phyloP scores from a whole-genome alignment of 37 sponge, comb jelly and placozoan species.

The Axinella damicornis region DNA sequence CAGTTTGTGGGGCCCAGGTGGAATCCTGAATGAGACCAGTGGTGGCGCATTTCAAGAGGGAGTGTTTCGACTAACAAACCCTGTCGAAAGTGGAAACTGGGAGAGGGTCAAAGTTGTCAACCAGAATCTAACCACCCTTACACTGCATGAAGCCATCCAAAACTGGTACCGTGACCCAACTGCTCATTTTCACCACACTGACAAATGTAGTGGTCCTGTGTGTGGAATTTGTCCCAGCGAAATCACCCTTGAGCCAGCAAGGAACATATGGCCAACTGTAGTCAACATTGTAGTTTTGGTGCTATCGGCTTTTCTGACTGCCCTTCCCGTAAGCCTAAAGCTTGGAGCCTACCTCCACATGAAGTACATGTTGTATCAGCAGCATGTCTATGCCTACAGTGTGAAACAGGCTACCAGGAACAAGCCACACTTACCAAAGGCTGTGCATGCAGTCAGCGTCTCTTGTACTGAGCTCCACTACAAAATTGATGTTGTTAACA shows the following conservation, averaged over 20 bases:
- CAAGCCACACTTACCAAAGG: conserved; percentile 36
- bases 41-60: background rate
- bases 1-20: conserved; percentile 43
- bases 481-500: conserved; percentile 15
- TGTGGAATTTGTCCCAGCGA: conserved; percentile 53
- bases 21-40: conserved; percentile 16
- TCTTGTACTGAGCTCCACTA: conserved; percentile 57
- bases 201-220: conserved; percentile 50
- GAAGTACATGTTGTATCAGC: conserved; percentile 59
- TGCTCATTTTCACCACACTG: conserved; percentile 14
- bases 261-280: background rate
- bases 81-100: conserved; percentile 46
- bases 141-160: conserved; percentile 30
- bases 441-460: conserved; percentile 37
- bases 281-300: conserved; percentile 22
- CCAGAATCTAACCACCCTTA: background rate
- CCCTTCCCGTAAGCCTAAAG: conserved; percentile 36
- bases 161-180: conserved; percentile 34
- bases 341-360: conserved; percentile 36
- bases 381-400: conserved; percentile 20
- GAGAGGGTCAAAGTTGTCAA: conserved; percentile 9
- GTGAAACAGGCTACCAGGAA: background rate
- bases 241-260: conserved; percentile 3
- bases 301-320: conserved; percentile 29
- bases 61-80: conserved; percentile 45